Evolutionary conservation across 2,888 invertebrate species (phyloP), one percentile per base, ranked within the genome.

Genomic region (Pandemis heparana): DNA sequence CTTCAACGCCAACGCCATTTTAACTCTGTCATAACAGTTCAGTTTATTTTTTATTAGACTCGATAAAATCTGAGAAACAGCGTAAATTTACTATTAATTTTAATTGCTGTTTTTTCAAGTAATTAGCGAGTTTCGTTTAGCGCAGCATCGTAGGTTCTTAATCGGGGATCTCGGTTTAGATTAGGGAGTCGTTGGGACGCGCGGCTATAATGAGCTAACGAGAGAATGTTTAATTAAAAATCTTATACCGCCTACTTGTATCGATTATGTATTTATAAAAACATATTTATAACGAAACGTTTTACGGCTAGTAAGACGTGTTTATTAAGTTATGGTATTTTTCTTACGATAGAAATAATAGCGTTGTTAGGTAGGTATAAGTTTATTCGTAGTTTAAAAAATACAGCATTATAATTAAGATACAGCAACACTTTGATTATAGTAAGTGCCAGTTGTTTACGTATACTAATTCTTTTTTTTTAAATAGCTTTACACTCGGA

Each of bases 201-300:
- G 14, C 10, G 41, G 59, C 18, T 46, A 65, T 65, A 39, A 41
- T 41, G 53, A 71, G 64, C 32, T 65, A 16, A 51, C 46, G 51
- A 65, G 65, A 51, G 32, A 51, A 71, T 71, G 61, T 71, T 65
- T 61, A 71, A 71, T 71, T 66, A 71, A 39, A 32, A 60, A 71
- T 71, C 66, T 41, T 12, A 53, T 18, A 14, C 51, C 4, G 14
- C 53, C 5, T 39, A n/a, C 23, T n/a, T 18, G 14, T 32, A n/a
- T 48, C 60, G 60, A 51, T 43, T 71, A 61, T 66, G 18, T 46
- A 63, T 43, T 61, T 48, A 61, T 32, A 32, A 32, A 32, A 32
- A 61, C 53, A 10, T 46, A 63, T 43, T 61, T 39, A 61, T 41
- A 16, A 59, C 16, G 5, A 60, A 59, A 59, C 51, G 41, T 41